A percentile compares a stretch with the other conserved stretches of the same genome.
Conservation (phyloP, 2,888 invertebrate genomes). For the Idaea aversata region DNA sequence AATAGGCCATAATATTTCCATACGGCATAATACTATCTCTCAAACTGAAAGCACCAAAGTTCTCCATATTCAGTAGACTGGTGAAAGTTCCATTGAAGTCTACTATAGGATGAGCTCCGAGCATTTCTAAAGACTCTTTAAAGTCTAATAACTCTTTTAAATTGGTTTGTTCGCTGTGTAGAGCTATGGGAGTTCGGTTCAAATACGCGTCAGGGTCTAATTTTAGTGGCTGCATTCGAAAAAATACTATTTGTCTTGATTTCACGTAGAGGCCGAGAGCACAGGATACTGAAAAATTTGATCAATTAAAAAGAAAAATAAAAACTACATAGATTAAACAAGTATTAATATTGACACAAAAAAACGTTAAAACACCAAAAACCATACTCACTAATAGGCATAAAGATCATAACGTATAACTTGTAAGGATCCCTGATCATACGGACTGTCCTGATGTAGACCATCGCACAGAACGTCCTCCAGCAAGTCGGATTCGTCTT, state of each 20-base stretch:
- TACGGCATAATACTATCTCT: constrained; percentile 75
- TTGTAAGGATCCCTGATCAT: constrained; percentile 86
- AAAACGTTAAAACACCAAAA: not conserved
- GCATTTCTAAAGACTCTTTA: constrained; percentile 55
- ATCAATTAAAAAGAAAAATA: not conserved
- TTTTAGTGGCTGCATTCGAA: constrained; percentile 82
- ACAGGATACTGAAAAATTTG: constrained; percentile 76
- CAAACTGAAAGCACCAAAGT: constrained; percentile 84
- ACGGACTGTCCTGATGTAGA: constrained; percentile 83
- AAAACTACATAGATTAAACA: not conserved
- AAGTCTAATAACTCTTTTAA: constrained; percentile 58
- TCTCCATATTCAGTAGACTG: constrained; percentile 81
- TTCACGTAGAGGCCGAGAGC: constrained; percentile 84
- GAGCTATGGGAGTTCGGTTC: constrained; percentile 79
- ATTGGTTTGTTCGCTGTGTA: constrained; percentile 79
- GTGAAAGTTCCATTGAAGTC: constrained; percentile 85
- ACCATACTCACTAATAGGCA: constrained; percentile 81
- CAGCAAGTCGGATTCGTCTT: constrained; percentile 82
- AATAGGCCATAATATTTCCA: constrained; percentile 82
- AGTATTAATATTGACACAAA: not conserved
- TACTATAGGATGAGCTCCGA: constrained; percentile 65
- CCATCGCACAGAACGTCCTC: constrained; percentile 84
- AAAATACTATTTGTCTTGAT: constrained; percentile 81
- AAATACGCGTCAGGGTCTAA: constrained; percentile 83
- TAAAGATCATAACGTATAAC: constrained; percentile 86